phyloP scores from a whole-genome alignment of 2,797 vertebrate genomes.

The Oreortyx pictus region DNA sequence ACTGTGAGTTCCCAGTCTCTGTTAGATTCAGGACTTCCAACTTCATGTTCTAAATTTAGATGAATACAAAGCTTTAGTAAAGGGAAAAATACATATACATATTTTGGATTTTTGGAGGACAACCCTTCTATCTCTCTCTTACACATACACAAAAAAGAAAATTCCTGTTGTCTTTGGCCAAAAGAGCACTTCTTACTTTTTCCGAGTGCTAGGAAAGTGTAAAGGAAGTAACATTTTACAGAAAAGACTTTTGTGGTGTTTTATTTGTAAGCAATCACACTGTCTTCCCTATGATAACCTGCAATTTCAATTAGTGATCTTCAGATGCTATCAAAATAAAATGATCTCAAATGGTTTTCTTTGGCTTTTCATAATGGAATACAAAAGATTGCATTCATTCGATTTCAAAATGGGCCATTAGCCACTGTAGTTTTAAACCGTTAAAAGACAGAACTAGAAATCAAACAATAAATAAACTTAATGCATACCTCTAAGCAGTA shows the following conservation, averaged over 20 bases:
- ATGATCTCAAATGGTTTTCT: not conserved
- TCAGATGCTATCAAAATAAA: not conserved
- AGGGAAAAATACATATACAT: not conserved
- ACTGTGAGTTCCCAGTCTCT: not conserved
- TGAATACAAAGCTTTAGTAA: not conserved
- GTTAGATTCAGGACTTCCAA: not conserved
- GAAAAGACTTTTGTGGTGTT: not conserved
- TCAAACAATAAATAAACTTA: constrained; percentile 64
- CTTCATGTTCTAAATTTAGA: not conserved
- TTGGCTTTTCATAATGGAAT: constrained; percentile 23
- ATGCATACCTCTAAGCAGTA: constrained; percentile 67
- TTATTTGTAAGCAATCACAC: not conserved
- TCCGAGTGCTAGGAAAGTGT: not conserved
- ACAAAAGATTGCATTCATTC: not conserved
- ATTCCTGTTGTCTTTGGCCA: not conserved
- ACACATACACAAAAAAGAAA: not conserved
- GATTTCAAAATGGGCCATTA: constrained; percentile 53
- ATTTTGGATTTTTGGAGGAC: not conserved
- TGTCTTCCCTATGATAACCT: not conserved
- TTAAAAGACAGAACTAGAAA: constrained; percentile 28
- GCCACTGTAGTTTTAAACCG: constrained; percentile 26
- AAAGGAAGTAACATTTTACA: not conserved
- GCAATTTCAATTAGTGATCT: not conserved
- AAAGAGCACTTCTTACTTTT: not conserved
- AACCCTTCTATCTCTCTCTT: not conserved